Base-by-base conservation (phyloP, 2,888 invertebrate genomes). In the Eilema griseolum region DNA sequence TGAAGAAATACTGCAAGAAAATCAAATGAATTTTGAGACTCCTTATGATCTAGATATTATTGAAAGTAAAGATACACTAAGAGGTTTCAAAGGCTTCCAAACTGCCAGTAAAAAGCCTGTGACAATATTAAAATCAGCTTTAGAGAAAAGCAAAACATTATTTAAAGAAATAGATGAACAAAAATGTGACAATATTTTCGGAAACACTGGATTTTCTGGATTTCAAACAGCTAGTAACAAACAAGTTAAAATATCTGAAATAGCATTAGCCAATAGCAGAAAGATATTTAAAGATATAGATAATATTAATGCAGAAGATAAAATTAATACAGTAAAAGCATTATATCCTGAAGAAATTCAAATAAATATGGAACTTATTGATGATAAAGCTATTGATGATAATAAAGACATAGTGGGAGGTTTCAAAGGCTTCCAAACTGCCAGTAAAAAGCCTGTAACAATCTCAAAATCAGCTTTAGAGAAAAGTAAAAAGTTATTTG, bases 221-320 rank as follows among this genome's bases (percentile, higher is more conserved):
- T 92, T 92, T 74, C 81, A 89, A 78, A 90, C 90, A 1, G 90
- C 88, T n/a, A 88, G 79, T 75, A 90, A 90, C 20, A 90, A 90
- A 78, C 71, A 77, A 31, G 83, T 91, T 1, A 69, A 62, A n/a
- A 67, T 92, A 61, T 89, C 91, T 7, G 84, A 90, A 82, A 83
- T 89, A 72, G 85, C 89, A 24, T 76, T 94, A 56, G 82, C 85
- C 0, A 90, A 86, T 78, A 91, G 89, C 61, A 90, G 79, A 73
- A 83, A 85, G 28, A 75, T 93, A 23, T 92, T 93, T 57, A 61
- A 72, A 5, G 77, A 80, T 1, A 52, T 68, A 11, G 75, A 85
- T 64, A 31, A n/a, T 12, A 24, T 46, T 12, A 31, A 12, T 63
- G 24, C 12, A 16, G 8, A 37, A 37, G 46, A 63, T 63, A 57